Conservation (phyloP, 2,888 invertebrate genomes). For the Thymelicus lineola region DNA sequence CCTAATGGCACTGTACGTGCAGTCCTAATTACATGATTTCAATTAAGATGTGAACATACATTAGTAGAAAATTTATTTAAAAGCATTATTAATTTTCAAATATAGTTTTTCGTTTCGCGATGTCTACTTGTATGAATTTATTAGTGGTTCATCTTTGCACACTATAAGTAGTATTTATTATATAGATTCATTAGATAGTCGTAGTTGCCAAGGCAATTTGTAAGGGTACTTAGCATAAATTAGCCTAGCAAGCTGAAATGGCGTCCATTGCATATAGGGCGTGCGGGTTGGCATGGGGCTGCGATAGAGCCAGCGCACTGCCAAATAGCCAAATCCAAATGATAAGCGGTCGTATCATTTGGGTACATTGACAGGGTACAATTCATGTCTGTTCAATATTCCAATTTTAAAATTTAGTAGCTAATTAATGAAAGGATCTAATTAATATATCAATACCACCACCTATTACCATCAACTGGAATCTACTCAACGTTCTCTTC, state of each 20-base stretch:
- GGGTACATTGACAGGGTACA: conserved; percentile 60
- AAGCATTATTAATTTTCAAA: no score
- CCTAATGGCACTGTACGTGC: no score
- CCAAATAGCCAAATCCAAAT: conserved; percentile 68
- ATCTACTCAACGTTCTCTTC: no score
- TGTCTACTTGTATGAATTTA: no score
- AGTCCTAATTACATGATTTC: no score
- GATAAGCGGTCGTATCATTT: conserved; percentile 63
- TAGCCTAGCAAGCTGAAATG: conserved; percentile 68
- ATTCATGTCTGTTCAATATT: not conserved
- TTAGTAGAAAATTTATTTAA: no score
- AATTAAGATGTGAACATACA: no score
- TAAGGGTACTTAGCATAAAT: conserved; percentile 64
- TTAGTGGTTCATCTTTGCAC: not conserved
- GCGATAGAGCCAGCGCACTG: conserved; percentile 68
- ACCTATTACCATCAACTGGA: no score
- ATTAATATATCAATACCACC: no score
- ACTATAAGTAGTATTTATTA: conserved; percentile 2
- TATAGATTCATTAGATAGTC: not conserved
- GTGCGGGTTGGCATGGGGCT: conserved; percentile 67
- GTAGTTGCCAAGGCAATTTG: conserved; percentile 35
- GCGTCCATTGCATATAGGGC: conserved; percentile 57
- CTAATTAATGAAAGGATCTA: no score
- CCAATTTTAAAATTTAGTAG: not conserved
- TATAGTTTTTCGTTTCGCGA: no score